These are phyloP conservation scores for Leptopilina boulardi DNA, from an alignment of 1,140 invertebrate species.

Conservation along the genomic window DNA sequence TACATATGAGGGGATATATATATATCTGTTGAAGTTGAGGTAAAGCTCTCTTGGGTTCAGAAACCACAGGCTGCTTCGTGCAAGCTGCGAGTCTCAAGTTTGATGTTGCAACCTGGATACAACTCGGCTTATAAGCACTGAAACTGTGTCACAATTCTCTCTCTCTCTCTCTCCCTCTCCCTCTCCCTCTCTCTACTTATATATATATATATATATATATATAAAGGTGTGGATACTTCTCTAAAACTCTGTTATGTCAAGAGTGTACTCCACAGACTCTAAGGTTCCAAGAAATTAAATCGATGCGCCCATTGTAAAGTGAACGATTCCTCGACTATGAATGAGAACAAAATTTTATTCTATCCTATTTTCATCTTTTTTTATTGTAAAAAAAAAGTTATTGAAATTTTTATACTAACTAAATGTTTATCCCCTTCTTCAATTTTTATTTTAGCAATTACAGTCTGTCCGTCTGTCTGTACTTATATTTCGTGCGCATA, in stretches of 20 bases:
- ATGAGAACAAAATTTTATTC: not conserved
- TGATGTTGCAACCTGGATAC: slow-evolving; percentile 48
- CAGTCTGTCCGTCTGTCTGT: too few relatives aligned
- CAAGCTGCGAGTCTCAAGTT: slow-evolving; percentile 46
- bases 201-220: not conserved
- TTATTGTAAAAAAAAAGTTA: not conserved
- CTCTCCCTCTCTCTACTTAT: too few relatives aligned
- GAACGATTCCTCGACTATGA: not conserved
- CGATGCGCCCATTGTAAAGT: not conserved
- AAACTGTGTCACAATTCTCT: slow-evolving; percentile 50
- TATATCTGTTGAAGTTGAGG: slow-evolving; percentile 39
- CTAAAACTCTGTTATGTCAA: slow-evolving; percentile 9
- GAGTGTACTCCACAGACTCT: slow-evolving; percentile 10
- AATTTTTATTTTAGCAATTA: too few relatives aligned
- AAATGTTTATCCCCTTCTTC: too few relatives aligned
- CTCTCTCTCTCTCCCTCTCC: too few relatives aligned
- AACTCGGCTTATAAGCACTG: slow-evolving; percentile 55
- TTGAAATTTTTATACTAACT: not conserved
- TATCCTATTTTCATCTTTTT: not conserved
- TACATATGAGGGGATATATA: not conserved
- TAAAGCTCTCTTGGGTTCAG: slow-evolving; percentile 54
- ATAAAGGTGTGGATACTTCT: not conserved
- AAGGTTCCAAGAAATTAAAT: slow-evolving; percentile 13
- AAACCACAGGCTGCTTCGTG: slow-evolving; percentile 56
- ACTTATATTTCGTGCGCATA: too few relatives aligned